These are phyloP conservation scores for Henicopernis longicauda DNA, from an alignment of 2,113 vertebrate genomes.

Conservation along the genomic window DNA sequence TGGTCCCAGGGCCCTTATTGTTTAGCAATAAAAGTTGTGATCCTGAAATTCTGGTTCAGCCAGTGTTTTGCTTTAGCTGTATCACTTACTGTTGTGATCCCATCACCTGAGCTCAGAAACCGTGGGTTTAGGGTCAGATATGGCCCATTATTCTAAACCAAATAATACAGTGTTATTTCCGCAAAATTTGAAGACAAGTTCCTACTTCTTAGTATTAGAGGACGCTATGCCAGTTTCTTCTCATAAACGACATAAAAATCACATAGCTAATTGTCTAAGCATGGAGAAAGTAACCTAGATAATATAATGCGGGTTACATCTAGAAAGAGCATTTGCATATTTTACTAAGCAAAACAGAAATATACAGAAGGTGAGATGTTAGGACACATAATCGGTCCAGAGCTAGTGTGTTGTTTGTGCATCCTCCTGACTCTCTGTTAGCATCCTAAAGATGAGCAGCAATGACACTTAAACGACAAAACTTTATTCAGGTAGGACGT, in stretches of 20 bases:
- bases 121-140: accelerated
- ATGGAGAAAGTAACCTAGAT: neutral
- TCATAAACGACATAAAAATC: neutral
- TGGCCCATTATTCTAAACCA: neutral
- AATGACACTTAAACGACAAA: neutral
- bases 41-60: neutral
- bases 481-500: neutral
- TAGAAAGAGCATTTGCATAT: neutral
- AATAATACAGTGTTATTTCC: neutral
- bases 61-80: neutral
- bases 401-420: neutral
- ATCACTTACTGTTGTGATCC: neutral
- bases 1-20: neutral
- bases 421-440: neutral
- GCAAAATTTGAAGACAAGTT: neutral
- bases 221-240: neutral
- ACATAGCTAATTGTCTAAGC: neutral
- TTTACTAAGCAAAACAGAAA: neutral
- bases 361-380: neutral
- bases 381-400: neutral
- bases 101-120: neutral
- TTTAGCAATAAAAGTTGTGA: neutral
- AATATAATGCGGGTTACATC: neutral
- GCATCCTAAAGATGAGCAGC: neutral
- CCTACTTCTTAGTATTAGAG: neutral